Evolutionary conservation across 1,140 invertebrate species (phyloP).

Genomic region (Zaprionus kolodkinae): DNA sequence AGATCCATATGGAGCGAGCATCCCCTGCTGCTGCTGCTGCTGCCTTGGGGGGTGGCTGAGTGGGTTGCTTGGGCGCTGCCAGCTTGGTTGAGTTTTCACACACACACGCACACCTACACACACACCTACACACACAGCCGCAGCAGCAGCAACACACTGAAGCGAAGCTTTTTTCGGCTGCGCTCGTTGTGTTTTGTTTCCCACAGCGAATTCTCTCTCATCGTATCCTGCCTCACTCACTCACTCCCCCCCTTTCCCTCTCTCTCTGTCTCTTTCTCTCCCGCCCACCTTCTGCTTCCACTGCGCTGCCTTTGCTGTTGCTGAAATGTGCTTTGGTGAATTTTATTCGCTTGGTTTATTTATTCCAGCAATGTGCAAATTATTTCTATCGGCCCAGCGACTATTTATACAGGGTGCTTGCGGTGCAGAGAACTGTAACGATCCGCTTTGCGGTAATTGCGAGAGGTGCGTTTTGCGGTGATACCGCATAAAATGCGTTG

Average conservation of each 20-base stretch:
- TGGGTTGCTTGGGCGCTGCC: conserved; percentile 1
- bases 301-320: conserved; percentile 31
- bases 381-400: conserved; percentile 48
- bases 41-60: conserved; percentile 6
- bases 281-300: neutral
- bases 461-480: too few species aligned
- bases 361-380: conserved; percentile 68
- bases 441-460: too few species aligned
- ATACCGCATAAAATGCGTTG: too few species aligned
- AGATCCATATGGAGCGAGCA: conserved; percentile 27
- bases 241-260: neutral
- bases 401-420: conserved; percentile 47
- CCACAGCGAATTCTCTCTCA: conserved; percentile 13
- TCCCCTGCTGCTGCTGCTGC: conserved; percentile 11
- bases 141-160: conserved; percentile 1
- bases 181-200: conserved; percentile 10
- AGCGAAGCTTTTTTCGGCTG: conserved; percentile 22
- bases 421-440: neutral
- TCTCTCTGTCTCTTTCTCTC: neutral
- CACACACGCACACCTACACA: neutral
- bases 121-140: neutral
- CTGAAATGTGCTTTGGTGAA: conserved; percentile 54
- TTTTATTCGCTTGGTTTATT: conserved; percentile 66
- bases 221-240: neutral
- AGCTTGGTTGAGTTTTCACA: conserved; percentile 7